Evolutionary conservation across 2,888 invertebrate genomes (phyloP).

Genomic region (Limulus polyphemus): DNA sequence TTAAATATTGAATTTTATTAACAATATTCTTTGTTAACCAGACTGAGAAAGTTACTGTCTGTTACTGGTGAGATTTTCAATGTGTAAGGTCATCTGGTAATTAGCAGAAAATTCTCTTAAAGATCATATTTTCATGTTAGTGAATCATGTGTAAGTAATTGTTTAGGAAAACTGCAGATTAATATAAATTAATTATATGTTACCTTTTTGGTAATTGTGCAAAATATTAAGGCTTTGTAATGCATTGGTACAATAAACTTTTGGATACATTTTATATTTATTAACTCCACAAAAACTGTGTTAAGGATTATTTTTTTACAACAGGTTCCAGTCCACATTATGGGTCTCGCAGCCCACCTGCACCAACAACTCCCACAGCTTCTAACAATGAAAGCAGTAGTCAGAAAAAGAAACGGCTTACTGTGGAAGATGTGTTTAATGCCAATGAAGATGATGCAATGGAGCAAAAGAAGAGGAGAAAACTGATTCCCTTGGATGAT

Average conservation of each 20-base stretch:
- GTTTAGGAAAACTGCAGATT: background rate
- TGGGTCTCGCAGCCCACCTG: constrained; percentile 6
- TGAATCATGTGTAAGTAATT: too few species aligned
- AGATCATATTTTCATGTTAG: too few species aligned
- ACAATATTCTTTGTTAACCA: too few species aligned
- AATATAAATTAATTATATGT: background rate
- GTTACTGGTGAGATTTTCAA: too few species aligned
- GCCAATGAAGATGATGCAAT: constrained; percentile 52
- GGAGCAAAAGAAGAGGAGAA: constrained; percentile 48
- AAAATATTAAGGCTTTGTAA: constrained; percentile 1
- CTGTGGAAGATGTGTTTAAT: constrained; percentile 72
- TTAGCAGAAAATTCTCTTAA: too few species aligned
- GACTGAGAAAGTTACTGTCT: too few species aligned
- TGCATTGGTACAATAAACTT: background rate
- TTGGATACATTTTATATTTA: too few species aligned
- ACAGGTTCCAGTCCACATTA: constrained; percentile 22
- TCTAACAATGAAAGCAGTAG: constrained; percentile 9
- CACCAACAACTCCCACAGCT: background rate
- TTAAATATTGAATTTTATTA: too few species aligned
- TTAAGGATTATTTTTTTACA: background rate
- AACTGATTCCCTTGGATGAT: constrained; percentile 60
- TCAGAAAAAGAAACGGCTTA: constrained; percentile 52
- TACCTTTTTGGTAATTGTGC: constrained; percentile 1
- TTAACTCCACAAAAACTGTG: too few species aligned
- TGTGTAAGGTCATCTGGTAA: too few species aligned